phyloP scores from a whole-genome alignment of 1,140 invertebrate species.

The Hermetia illucens region DNA sequence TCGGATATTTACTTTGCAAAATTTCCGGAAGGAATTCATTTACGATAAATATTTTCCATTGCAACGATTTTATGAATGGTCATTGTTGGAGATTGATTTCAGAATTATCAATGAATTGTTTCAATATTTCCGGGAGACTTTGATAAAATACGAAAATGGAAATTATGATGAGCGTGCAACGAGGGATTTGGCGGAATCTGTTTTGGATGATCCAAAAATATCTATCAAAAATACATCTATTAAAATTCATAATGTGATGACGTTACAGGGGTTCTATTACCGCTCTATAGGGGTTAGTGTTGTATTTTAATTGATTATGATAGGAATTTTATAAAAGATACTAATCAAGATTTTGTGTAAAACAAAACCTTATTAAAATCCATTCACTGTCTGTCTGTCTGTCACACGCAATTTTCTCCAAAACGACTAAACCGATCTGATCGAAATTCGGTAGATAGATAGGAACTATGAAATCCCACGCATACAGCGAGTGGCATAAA shows the following conservation, averaged over 20 bases:
- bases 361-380: too few relatives aligned
- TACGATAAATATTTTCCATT: conserved; percentile 15
- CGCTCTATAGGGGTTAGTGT: conserved; percentile 44
- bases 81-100: conserved; percentile 18
- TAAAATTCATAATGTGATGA: conserved; percentile 36
- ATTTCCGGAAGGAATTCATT: conserved; percentile 12
- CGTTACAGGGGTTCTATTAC: conserved; percentile 44
- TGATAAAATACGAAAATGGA: conserved; percentile 9
- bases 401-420: too few relatives aligned
- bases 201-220: conserved; percentile 35
- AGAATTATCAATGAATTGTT: conserved; percentile 17
- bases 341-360: too few relatives aligned
- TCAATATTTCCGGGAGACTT: conserved; percentile 15
- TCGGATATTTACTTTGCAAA: conserved; percentile 13
- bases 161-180: conserved; percentile 34
- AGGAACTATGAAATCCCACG: too few relatives aligned
- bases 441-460: too few relatives aligned
- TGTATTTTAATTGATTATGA: too few relatives aligned
- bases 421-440: too few relatives aligned
- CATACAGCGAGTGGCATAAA: too few relatives aligned
- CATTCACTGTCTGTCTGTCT: too few relatives aligned
- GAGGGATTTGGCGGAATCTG: conserved; percentile 42
- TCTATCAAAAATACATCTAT: conserved; percentile 34
- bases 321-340: too few relatives aligned
- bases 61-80: conserved; percentile 23